Evolutionary conservation across 2,113 vertebrate species (phyloP).

Genomic region (Pseudonaja textilis): DNA sequence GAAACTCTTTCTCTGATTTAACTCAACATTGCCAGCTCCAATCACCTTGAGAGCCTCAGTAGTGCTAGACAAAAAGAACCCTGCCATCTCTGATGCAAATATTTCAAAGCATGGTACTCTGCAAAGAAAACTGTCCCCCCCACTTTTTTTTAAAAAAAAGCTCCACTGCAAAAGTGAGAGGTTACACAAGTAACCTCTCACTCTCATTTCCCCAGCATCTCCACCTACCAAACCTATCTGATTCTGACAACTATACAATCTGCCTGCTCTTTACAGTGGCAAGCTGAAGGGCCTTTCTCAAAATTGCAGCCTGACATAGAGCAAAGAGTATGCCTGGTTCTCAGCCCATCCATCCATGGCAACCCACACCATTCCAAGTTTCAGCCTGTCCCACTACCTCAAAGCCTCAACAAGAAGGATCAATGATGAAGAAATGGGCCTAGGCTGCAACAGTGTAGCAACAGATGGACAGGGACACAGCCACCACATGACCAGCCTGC

Average conservation of each 20-base stretch:
- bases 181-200: no score
- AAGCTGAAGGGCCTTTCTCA: background rate
- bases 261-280: background rate
- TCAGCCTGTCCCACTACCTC: background rate
- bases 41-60: no score
- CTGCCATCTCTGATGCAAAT: no score
- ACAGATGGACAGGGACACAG: no score
- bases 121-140: background rate
- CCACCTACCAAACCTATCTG: background rate
- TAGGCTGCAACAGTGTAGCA: background rate
- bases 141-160: background rate
- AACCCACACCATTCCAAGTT: background rate
- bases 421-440: background rate
- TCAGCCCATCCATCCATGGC: background rate
- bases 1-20: background rate
- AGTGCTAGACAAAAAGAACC: no score
- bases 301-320: background rate
- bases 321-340: background rate
- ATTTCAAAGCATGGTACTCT: background rate
- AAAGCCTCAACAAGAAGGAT: background rate
- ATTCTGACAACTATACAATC: background rate
- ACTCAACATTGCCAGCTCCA: no score
- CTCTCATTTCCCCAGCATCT: background rate
- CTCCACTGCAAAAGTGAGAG: background rate
- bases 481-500: background rate